A percentile compares a stretch with the other conserved stretches of the same genome.
These are phyloP conservation scores for Sterna hirundo DNA, from an alignment of 2,113 vertebrate species.

Conservation along the genomic window DNA sequence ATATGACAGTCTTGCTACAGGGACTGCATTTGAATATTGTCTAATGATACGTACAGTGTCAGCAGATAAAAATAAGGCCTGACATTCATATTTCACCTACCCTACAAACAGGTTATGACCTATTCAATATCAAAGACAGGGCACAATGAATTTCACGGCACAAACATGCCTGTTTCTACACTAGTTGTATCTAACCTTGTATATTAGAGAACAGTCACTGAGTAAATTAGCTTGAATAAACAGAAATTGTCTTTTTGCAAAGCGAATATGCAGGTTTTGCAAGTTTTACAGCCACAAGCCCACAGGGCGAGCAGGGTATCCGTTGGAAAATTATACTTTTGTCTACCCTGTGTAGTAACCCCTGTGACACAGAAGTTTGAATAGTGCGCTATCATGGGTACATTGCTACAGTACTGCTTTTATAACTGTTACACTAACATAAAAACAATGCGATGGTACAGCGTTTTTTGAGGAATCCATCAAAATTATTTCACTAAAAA, in stretches of 20 bases:
- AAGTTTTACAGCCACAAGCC: not conserved
- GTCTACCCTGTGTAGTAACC: not conserved
- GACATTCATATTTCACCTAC: not conserved
- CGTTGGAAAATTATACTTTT: not conserved
- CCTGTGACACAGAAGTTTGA: not conserved
- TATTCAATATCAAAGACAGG: not conserved
- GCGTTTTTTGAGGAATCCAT: not conserved
- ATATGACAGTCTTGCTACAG: not conserved
- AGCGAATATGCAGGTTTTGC: not conserved
- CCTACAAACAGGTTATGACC: not conserved
- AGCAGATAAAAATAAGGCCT: not conserved
- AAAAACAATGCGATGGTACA: not conserved
- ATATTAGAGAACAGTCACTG: not conserved
- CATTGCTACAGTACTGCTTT: not conserved
- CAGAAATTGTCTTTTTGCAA: not conserved
- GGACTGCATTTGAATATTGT: not conserved
- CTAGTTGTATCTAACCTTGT: not conserved
- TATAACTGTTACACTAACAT: not conserved
- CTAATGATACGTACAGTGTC: not conserved
- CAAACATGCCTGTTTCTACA: not conserved
- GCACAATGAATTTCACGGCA: not conserved
- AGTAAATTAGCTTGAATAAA: not conserved
- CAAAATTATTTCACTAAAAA: not conserved
- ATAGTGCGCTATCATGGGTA: fast-evolving
- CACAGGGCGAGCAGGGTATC: not conserved